Base-by-base conservation (phyloP, 2,888 invertebrate species). In the Drosophila sordidapex region DNA sequence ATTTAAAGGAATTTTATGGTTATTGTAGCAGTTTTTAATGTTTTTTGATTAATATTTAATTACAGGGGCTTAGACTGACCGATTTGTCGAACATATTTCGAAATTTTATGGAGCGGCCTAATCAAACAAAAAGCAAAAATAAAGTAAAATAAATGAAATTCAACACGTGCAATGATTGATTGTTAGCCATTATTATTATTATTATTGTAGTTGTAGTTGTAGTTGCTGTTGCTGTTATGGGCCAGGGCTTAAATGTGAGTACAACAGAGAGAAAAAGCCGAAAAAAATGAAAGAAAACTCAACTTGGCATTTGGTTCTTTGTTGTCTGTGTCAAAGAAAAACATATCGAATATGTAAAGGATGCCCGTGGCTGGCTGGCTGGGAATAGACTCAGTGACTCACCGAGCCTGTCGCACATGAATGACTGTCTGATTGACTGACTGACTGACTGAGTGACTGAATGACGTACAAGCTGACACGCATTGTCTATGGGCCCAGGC, bases 101-200 rank as follows among this genome's bases (percentile, higher is more conserved):
- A 31, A 43, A n/a, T 54, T 70, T 61, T 68, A 52, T 70, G 27
- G 25, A 43, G 68, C 79, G 82, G 78, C 67, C 76, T 70, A 48
- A 78, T 81, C 81, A 81, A 78, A 69, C 64, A 40, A 7, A 57
- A 57, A 76, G 52, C 40, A 71, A 66, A 58, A 52, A 70, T 33
- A 63, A 54, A 57, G 36, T 36, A 46, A 49, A 25, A 38, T n/a
- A 68, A 18, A 36, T 40, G 15, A 69, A 54, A 74, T 46, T 58
- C n/a, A 76, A 72, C 81, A 82, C 77, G 79, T 83, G 78, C 83
- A 83, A 85, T 90, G 89, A 90, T 90, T 90, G 89, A 90, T 90
- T 88, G 89, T 80, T 83, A 74, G 77, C 51, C 77, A 68, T 64
- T 53, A 59, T 51, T 56, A 40, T 51, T 56, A 46, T 48, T 76